These are phyloP conservation scores for Excalfactoria chinensis DNA, from an alignment of 2,113 vertebrate genomes.

Conservation along the genomic window DNA sequence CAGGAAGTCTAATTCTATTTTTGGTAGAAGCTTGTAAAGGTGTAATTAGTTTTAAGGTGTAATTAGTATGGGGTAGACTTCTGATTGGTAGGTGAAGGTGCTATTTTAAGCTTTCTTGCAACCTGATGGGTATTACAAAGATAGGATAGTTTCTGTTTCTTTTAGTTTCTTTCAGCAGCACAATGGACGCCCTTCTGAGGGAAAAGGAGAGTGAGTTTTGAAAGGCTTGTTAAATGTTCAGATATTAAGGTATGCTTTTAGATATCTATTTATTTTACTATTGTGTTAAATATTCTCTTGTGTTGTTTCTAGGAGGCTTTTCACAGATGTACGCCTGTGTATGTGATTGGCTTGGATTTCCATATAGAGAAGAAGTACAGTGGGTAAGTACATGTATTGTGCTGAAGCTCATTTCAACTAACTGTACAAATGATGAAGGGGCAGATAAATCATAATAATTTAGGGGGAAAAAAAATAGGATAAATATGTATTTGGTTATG, in stretches of 20 bases:
- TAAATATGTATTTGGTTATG: background rate
- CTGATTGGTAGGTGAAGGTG: constrained; percentile 56
- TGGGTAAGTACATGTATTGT: constrained; percentile 85
- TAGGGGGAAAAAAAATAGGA: background rate
- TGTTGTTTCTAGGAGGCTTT: constrained; percentile 88
- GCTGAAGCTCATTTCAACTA: background rate
- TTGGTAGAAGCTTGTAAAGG: constrained; percentile 52
- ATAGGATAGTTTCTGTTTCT: constrained; percentile 12
- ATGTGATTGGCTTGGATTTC: constrained; percentile 95
- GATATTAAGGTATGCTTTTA: background rate
- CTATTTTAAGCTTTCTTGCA: constrained; percentile 63
- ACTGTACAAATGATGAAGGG: background rate
- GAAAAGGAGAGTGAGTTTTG: constrained; percentile 37
- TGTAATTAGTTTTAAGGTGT: constrained; percentile 75
- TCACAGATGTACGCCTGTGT: constrained; percentile 97
- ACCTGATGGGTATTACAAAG: background rate
- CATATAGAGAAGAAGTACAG: constrained; percentile 95
- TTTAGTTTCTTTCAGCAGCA: background rate
- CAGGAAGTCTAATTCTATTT: constrained; percentile 69
- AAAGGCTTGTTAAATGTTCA: background rate
- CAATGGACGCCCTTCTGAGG: constrained; percentile 1
- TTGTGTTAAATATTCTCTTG: background rate
- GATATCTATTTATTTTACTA: background rate
- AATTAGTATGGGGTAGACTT: constrained; percentile 58
- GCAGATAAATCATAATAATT: background rate